Evolutionary conservation across 2,113 vertebrate species (phyloP).

Genomic region (Solea senegalensis): DNA sequence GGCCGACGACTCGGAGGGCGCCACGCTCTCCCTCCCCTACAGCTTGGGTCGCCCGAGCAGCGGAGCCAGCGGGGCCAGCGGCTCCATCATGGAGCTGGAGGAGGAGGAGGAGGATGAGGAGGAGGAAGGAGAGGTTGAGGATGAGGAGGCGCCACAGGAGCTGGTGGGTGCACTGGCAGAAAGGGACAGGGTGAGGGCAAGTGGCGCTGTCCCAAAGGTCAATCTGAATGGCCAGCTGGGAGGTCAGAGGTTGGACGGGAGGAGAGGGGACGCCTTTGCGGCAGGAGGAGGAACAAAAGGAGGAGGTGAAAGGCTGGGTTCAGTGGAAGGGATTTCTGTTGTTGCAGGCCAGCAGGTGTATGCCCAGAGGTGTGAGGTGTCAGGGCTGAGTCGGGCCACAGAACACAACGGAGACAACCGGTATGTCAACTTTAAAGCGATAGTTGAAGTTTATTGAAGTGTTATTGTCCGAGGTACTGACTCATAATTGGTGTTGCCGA

Average conservation of each 20-base stretch:
- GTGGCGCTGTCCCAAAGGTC: constrained; percentile 82
- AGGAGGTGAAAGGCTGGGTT: constrained; percentile 81
- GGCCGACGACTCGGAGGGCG: constrained; percentile 93
- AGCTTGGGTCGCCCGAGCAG: constrained; percentile 83
- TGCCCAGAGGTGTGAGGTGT: constrained; percentile 83
- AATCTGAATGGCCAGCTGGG: constrained; percentile 90
- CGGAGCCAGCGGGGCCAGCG: constrained; percentile 82
- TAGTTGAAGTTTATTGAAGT: too few relatives aligned
- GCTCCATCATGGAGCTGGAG: constrained; percentile 93
- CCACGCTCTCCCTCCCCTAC: constrained; percentile 86
- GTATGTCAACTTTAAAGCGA: constrained; percentile 62
- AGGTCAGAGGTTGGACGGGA: constrained; percentile 95
- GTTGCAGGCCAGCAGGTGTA: constrained; percentile 94
- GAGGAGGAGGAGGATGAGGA: constrained; percentile 97
- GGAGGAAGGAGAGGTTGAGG: constrained; percentile 74
- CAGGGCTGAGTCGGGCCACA: constrained; percentile 75
- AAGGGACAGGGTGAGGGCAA: constrained; percentile 76
- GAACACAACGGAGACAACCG: constrained; percentile 89
- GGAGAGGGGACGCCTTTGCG: constrained; percentile 77
- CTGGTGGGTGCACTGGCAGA: constrained; percentile 54
- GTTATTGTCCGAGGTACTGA: too few relatives aligned
- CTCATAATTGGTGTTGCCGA: too few relatives aligned
- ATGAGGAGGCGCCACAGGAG: constrained; percentile 83
- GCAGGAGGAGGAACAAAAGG: constrained; percentile 63
- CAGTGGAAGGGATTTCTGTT: constrained; percentile 92